Conservation (phyloP, 2,113 vertebrate genomes). For the Emberiza fucata region DNA sequence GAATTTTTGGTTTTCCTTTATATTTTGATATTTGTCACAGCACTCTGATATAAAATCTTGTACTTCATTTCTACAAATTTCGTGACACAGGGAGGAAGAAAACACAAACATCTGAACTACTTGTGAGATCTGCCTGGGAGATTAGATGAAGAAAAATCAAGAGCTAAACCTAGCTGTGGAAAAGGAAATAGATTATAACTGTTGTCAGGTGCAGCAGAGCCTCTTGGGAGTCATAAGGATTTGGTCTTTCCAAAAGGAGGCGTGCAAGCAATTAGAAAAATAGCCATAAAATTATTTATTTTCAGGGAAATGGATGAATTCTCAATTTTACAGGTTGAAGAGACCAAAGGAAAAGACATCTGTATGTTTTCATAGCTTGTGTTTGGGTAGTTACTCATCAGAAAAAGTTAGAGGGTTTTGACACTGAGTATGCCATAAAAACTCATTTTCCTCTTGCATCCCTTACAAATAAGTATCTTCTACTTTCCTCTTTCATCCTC, state of each 20-base stretch:
- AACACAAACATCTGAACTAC: background rate
- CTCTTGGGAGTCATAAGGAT: background rate
- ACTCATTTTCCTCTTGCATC: background rate
- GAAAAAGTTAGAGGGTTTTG: background rate
- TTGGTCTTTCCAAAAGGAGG: background rate
- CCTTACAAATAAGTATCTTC: background rate
- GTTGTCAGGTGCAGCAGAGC: background rate
- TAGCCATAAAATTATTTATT: background rate
- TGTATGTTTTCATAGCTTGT: background rate
- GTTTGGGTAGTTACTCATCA: background rate
- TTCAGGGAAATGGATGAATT: background rate
- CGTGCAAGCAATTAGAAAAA: background rate
- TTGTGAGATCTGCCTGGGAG: background rate
- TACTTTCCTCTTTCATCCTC: background rate
- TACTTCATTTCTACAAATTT: background rate
- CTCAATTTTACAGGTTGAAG: background rate
- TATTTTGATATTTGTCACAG: background rate
- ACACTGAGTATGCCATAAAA: background rate
- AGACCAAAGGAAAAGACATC: background rate
- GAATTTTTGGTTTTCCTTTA: background rate
- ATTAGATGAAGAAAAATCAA: background rate
- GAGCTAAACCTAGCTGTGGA: background rate
- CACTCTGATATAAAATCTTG: background rate
- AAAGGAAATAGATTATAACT: background rate
- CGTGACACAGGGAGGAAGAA: background rate